phyloP scores from a whole-genome alignment of 2,113 vertebrate species.

The Tenebrosternarchus preto region DNA sequence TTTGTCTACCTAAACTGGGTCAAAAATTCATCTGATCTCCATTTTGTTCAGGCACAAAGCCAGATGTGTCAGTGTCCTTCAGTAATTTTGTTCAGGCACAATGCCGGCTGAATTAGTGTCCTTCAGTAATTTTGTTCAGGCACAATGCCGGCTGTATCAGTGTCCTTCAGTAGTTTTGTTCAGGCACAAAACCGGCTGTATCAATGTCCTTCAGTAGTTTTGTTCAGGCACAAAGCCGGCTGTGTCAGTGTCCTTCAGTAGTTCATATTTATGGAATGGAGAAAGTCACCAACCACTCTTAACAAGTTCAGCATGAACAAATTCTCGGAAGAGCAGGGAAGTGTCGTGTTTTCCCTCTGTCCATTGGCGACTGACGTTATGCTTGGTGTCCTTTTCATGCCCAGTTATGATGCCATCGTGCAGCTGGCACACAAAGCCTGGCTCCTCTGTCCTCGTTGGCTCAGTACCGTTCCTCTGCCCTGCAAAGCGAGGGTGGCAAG shows the following conservation, averaged over 20 bases:
- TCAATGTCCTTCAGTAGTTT: neutral
- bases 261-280: neutral
- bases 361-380: constrained; percentile 48
- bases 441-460: too few species aligned
- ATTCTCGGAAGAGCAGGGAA: constrained; percentile 37
- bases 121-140: neutral
- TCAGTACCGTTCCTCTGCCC: too few species aligned
- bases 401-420: constrained; percentile 35
- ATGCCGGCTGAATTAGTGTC: neutral
- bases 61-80: neutral
- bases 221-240: neutral
- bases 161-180: neutral
- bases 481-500: constrained; percentile 18
- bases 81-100: neutral
- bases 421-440: constrained; percentile 34
- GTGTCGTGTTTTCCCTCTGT: constrained; percentile 43
- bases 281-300: constrained; percentile 37
- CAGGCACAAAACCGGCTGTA: neutral
- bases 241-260: neutral
- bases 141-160: neutral
- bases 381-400: constrained; percentile 18
- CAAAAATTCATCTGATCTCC: constrained; percentile 2
- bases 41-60: neutral
- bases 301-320: constrained; percentile 50
- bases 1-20: neutral